Evolutionary conservation across 2,888 invertebrate genomes (phyloP).

Genomic region (Eupithecia vulgata): DNA sequence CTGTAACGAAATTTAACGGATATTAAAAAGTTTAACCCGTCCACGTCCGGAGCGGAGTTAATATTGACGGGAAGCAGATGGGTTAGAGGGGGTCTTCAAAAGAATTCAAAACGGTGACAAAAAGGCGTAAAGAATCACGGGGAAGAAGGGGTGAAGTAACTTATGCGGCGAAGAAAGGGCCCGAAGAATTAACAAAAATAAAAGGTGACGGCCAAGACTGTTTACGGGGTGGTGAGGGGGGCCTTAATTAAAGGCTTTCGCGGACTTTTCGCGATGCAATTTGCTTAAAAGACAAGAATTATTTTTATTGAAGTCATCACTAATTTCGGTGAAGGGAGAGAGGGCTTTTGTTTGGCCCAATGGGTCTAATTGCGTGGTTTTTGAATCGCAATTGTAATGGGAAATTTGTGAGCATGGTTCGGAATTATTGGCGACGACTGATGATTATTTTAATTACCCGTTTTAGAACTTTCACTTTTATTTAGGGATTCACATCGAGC

Average conservation of each 20-base stretch:
- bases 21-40: constrained; percentile 84
- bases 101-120: constrained; percentile 83
- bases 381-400: constrained; percentile 55
- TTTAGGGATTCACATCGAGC: background rate
- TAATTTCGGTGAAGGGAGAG: constrained; percentile 73
- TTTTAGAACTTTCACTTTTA: constrained; percentile 19
- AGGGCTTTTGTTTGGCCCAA: constrained; percentile 79
- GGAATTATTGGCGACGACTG: constrained; percentile 57
- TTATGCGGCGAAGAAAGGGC: constrained; percentile 83
- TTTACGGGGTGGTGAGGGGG: constrained; percentile 78
- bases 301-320: constrained; percentile 85
- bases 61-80: constrained; percentile 85
- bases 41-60: constrained; percentile 73
- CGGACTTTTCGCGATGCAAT: constrained; percentile 84
- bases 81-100: constrained; percentile 79
- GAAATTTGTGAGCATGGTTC: constrained; percentile 43
- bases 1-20: constrained; percentile 83
- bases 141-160: constrained; percentile 78
- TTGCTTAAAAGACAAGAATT: constrained; percentile 84
- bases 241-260: constrained; percentile 82
- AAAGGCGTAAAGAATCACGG: constrained; percentile 83
- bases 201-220: constrained; percentile 81
- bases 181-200: constrained; percentile 83
- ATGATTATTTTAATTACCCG: constrained; percentile 56
- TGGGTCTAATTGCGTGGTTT: constrained; percentile 81